Evolutionary conservation across 1,140 invertebrate species (phyloP), one percentile per base, ranked within the genome.

Genomic region (Nymphalis io): DNA sequence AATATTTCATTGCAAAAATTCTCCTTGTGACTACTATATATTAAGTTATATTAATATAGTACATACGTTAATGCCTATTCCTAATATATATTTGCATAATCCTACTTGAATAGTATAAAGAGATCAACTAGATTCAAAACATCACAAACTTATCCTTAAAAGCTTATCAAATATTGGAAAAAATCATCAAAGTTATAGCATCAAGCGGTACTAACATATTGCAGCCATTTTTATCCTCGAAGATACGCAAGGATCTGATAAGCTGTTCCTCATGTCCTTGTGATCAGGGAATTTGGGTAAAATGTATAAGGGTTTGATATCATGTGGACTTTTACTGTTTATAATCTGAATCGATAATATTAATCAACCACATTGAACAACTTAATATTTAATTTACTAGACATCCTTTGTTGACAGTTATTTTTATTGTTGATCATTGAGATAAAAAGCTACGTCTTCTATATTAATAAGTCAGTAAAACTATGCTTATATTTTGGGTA

Each of bases 171-270:
- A 67, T 59, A 67, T 67, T 60, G 23, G 55, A 13, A 11, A 51
- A n/a, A 48, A 16, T 18, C 46, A 48, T 60, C 57, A 68, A 68
- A 68, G 59, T 60, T 58, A 15, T 15, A 44, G n/a, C n/a, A 20
- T 60, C 66, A 68, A 68, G 57, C 40, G 48, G 27, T 59, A 67
- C 51, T 62, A 59, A 57, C 23, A 68, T 57, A 68, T 68, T 62
- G 53, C 67, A 57, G 44, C 51, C 59, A 51, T 59, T 61, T 46
- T 63, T 55, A 63, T 63, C 53, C 40, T 63, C 38, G 21, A 69
- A 18, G 68, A 70, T 61, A 21, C 4, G 16, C 18, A 51, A 27
- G 53, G 68, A 63, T 70, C 53, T 62, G 53, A 59, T 70, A 70
- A 70, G 39, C 42, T 59, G 63, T 70, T 70, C 57, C 48, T 59